phyloP scores from a whole-genome alignment of 2,888 invertebrate genomes.

The Cantharis rufa region DNA sequence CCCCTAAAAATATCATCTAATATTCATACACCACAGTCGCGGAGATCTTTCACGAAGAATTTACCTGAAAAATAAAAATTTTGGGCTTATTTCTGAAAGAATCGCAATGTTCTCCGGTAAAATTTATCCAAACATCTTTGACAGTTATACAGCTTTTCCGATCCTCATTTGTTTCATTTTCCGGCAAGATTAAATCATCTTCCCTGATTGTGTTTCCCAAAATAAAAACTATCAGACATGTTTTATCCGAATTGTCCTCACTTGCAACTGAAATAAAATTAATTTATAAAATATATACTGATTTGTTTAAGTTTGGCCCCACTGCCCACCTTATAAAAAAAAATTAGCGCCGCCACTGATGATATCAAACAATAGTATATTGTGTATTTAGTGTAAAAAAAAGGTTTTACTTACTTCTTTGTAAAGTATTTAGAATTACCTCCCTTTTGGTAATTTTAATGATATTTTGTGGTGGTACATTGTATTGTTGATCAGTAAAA shows the following conservation, averaged over 20 bases:
- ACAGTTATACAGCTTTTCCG: slow-evolving; percentile 8
- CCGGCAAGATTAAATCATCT: slow-evolving; percentile 30
- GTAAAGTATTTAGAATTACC: slow-evolving; percentile 23
- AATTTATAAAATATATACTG: too few relatives aligned
- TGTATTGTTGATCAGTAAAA: slow-evolving; percentile 32
- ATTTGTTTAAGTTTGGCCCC: too few relatives aligned
- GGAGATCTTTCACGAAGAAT: background rate
- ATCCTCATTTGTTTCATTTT: slow-evolving; percentile 13
- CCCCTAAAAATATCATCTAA: background rate
- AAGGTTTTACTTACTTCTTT: slow-evolving; percentile 33
- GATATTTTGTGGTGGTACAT: slow-evolving; percentile 30
- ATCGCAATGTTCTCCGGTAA: slow-evolving; percentile 41
- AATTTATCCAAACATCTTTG: slow-evolving; percentile 42
- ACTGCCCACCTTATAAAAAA: too few relatives aligned
- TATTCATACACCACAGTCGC: background rate
- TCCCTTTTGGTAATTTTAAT: slow-evolving; percentile 29
- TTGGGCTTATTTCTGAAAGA: slow-evolving; percentile 47
- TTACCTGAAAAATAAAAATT: slow-evolving; percentile 49
- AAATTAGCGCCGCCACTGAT: background rate
- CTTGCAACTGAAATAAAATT: slow-evolving; percentile 31
- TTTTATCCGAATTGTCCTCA: slow-evolving; percentile 29
- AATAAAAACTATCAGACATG: slow-evolving; percentile 44
- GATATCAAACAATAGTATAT: too few relatives aligned
- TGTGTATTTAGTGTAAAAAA: too few relatives aligned
- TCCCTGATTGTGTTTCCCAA: slow-evolving; percentile 23